Percentiles rank a stretch among this genome's conserved stretches.
Conservation (phyloP, 35 echinoderm and acorn worm genomes). For the Amphiura filiformis region DNA sequence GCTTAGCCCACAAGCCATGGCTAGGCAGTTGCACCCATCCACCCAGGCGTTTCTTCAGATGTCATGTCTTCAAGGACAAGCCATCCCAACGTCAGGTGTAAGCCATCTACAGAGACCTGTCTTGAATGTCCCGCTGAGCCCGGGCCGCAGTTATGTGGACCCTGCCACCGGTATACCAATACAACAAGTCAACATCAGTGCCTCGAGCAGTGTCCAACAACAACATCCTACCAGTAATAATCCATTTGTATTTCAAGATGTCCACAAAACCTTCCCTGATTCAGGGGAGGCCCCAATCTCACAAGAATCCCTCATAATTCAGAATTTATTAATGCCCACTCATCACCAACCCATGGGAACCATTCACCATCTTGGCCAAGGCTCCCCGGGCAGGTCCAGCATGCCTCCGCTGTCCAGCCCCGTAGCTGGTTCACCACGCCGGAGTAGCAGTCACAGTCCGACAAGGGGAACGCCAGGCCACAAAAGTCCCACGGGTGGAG, state of each 20-base stretch:
- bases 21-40: conserved; percentile 28
- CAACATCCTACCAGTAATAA: conserved; percentile 3
- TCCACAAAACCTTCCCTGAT: background rate
- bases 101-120: conserved; percentile 4
- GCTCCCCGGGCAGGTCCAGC: conserved; percentile 31
- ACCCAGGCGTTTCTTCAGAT: conserved; percentile 33
- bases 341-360: conserved; percentile 56
- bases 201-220: conserved; percentile 11
- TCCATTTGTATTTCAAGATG: conserved; percentile 54
- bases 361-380: conserved; percentile 61
- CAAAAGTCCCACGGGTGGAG: conserved; percentile 62
- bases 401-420: conserved; percentile 20
- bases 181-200: conserved; percentile 36
- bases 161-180: conserved; percentile 11
- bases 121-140: conserved; percentile 22
- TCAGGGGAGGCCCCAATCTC: conserved; percentile 30
- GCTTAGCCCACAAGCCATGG: conserved; percentile 28
- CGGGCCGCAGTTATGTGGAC: conserved; percentile 29
- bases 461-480: conserved; percentile 20
- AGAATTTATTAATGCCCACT: conserved; percentile 44
- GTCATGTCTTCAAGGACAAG: conserved; percentile 14
- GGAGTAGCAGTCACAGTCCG: conserved; percentile 45
- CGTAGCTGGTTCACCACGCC: background rate
- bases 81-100: conserved; percentile 21
- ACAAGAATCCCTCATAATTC: conserved; percentile 18